Evolutionary conservation across 2,113 vertebrate genomes (phyloP), one percentile per base, ranked within the genome.

Genomic region (Montifringilla adamsi): DNA sequence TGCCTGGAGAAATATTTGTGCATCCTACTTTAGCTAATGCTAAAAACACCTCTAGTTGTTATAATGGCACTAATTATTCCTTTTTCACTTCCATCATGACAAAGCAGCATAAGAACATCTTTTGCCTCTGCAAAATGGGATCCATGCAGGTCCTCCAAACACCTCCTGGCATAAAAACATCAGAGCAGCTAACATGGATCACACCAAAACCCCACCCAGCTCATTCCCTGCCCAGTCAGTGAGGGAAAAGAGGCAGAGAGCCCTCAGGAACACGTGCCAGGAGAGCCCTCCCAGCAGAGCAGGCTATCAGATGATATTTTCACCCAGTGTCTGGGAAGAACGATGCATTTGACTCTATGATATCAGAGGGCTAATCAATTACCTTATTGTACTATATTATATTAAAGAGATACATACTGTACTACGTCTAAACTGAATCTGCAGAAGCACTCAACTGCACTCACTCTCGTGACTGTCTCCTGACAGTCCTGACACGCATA

Each of bases 1-100:
- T 95, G 66, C 62, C 74, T 59, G 56, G 47, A 77, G 63, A 93
- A 86, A 75, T 47, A 70, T n/a, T 55, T 26, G 11, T 50, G 67
- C 46, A n/a, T 87, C 58, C 72, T 58, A 11, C 55, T 82, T 82
- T 4, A 75, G 17, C 19, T 21, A 39, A 62, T 15, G 55, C 13
- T 50, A 39, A 63, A 64, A 72, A 7, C 33, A 39, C 18, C 9
- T 21, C 31, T 31, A 6, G 18, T 17, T 37, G 27, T 55, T 50
- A 35, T 10, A 68, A 39, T 4, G 5, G 13, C 9, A 76, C 35
- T 68, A 72, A 68, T 53, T 84, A 60, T 17, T 72, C 11, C 37
- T 13, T 52, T n/a, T 77, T 64, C 37, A 55, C 8, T 49, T 66
- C 89, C 68, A 24, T 14, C 5, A 49, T 0, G 1, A 68, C 24